Evolutionary conservation across 2,797 vertebrate genomes (phyloP).

Genomic region (Chrosomus eos): DNA sequence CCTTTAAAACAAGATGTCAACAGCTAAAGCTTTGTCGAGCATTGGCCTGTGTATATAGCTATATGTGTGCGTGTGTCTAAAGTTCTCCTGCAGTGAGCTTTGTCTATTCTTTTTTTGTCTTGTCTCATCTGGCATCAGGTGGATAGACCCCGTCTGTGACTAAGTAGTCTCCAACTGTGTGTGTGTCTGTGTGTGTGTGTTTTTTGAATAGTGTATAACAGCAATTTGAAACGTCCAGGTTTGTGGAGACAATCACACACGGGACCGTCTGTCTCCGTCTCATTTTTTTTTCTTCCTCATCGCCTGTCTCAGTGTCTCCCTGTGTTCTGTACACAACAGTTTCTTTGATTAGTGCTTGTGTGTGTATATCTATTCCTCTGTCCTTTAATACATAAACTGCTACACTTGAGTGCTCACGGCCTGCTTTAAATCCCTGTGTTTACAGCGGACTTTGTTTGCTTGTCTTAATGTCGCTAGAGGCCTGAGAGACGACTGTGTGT

Average conservation of each 20-base stretch:
- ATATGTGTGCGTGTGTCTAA: background rate
- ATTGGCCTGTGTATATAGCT: slow-evolving; percentile 38
- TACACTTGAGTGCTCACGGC: slow-evolving; percentile 67
- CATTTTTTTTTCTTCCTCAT: background rate
- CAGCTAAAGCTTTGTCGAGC: slow-evolving; percentile 76
- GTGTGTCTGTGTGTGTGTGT: slow-evolving; percentile 8
- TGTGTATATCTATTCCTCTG: slow-evolving; percentile 70
- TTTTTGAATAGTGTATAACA: slow-evolving; percentile 40
- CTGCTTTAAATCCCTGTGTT: slow-evolving; percentile 72
- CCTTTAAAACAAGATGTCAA: slow-evolving; percentile 58
- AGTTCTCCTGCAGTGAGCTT: slow-evolving; percentile 72
- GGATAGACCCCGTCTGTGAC: slow-evolving; percentile 43
- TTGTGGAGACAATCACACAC: slow-evolving; percentile 24
- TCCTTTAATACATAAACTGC: slow-evolving; percentile 74
- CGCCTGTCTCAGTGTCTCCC: slow-evolving; percentile 53
- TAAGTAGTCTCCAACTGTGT: slow-evolving; percentile 37
- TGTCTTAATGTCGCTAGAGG: slow-evolving; percentile 69
- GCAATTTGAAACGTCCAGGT: slow-evolving; percentile 46
- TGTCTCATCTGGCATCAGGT: slow-evolving; percentile 74
- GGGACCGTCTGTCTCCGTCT: slow-evolving; percentile 31
- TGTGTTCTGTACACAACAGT: slow-evolving; percentile 53
- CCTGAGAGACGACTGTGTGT: slow-evolving; percentile 65
- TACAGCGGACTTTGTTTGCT: slow-evolving; percentile 65
- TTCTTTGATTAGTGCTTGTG: slow-evolving; percentile 55
- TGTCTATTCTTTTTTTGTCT: slow-evolving; percentile 78